Conservation (phyloP, 2,113 vertebrate species). For the Sapajus apella region DNA sequence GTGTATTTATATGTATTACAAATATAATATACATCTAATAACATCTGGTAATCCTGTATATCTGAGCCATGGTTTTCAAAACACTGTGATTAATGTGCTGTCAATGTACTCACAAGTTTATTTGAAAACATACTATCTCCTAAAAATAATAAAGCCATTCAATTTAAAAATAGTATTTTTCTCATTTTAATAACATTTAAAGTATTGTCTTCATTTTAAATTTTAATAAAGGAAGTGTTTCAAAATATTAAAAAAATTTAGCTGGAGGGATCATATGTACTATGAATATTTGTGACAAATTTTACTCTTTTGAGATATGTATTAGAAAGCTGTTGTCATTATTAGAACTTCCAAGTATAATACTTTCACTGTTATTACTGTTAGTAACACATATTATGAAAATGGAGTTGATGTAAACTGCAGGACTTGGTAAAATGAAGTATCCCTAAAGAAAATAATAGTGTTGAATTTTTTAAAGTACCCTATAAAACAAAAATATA, state of each 20-base stretch:
- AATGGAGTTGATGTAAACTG: neutral
- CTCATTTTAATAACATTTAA: constrained; percentile 41
- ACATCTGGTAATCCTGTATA: neutral
- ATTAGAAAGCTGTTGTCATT: neutral
- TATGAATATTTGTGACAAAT: constrained; percentile 32
- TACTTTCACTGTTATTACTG: constrained; percentile 41
- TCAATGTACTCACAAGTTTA: neutral
- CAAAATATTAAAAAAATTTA: constrained; percentile 57
- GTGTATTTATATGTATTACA: neutral
- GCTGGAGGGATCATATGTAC: constrained; percentile 1
- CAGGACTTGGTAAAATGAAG: neutral
- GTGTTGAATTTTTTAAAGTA: neutral
- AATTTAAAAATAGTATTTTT: constrained; percentile 20
- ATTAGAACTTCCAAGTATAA: constrained; percentile 43
- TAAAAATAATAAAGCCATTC: neutral
- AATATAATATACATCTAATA: neutral
- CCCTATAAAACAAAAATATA: neutral
- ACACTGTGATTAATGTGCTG: neutral
- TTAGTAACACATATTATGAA: constrained; percentile 18
- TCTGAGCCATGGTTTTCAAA: neutral
- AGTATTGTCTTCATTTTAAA: neutral
- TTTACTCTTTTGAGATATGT: neutral
- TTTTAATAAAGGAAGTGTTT: constrained; percentile 51
- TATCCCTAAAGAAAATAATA: constrained; percentile 3
- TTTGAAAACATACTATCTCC: constrained; percentile 11